Conservation (phyloP, 2,797 vertebrate species). For the Tapera naevia region DNA sequence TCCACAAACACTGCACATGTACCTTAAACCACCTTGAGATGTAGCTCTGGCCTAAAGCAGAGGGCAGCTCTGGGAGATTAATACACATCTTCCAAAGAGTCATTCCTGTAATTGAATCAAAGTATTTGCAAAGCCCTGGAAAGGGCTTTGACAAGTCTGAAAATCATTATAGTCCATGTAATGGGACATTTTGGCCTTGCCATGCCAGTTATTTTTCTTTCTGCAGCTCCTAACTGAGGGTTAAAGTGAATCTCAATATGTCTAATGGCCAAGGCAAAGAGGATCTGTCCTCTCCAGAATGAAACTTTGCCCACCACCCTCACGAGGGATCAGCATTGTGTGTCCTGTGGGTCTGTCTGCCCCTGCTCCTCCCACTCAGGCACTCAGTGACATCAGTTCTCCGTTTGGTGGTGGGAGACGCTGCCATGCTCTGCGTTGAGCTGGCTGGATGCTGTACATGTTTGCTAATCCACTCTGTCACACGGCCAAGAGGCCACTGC, state of each 20-base stretch:
- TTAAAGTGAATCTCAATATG: constrained; percentile 17
- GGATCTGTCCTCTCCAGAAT: background rate
- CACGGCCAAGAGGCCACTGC: background rate
- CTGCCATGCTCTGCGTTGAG: rapidly evolving
- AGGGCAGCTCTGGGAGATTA: background rate
- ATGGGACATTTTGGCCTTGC: background rate
- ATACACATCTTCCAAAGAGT: background rate
- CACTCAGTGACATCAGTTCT: background rate
- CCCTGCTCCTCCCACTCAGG: background rate
- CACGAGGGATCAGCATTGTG: background rate
- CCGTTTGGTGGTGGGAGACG: background rate
- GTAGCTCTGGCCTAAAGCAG: background rate
- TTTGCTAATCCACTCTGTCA: constrained; percentile 17
- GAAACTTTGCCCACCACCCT: background rate
- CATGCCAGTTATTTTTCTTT: background rate
- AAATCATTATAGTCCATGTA: background rate
- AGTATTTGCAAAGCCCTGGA: constrained; percentile 18
- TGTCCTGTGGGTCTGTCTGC: background rate
- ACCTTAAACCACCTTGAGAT: background rate
- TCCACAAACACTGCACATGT: background rate
- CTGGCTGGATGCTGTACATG: background rate
- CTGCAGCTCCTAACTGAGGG: background rate
- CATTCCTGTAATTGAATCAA: constrained; percentile 38
- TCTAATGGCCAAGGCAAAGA: background rate
- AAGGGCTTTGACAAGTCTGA: constrained; percentile 1